Evolutionary conservation across 1,140 invertebrate genomes (phyloP), one percentile per base, ranked within the genome.

Genomic region (Diachasmimorpha longicaudata): DNA sequence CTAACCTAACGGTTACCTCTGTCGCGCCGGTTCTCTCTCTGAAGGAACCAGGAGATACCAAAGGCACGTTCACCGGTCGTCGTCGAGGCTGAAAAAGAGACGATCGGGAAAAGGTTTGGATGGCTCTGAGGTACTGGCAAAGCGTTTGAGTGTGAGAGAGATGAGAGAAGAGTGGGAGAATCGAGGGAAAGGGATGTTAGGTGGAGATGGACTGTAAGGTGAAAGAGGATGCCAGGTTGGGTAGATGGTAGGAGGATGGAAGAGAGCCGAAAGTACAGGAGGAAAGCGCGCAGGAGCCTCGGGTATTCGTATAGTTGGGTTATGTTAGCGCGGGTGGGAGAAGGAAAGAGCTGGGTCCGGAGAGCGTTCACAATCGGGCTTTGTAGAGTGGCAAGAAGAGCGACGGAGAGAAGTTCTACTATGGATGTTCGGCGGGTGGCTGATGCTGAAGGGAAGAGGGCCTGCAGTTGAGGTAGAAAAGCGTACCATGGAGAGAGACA

Each of bases 291-390:
- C 70, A 72, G 77, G 72, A 75, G 81, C 81, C 81, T 76, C 77
- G 79, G 80, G 80, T 76, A 75, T 81, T 44, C 14, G 67, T 69
- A 44, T 69, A 44, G 36, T 69, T 63, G 58, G 58, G 58, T 63
- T 63, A 63, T 25, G 11, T 63, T 11, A 8, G 21, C 10, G 19
- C 42, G 72, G 13, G 74, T 58, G 74, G 46, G 39, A 58, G 36
- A 58, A 19, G 48, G 70, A 63, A 48, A 76, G 42, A 68, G 66
- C 23, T 39, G 55, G 69, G 52, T 25, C 52, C 52, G 71, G 42
- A 73, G 37, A 72, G 79, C 74, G 58, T 66, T 77, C 68, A 78
- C 79, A 72, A 73, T 77, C 77, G 79, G 75, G 77, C 78, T 77
- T 74, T 78, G 31, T 58, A n/a, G 66, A 42, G 23, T 48, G 37